Evolutionary conservation across 2,888 invertebrate genomes (phyloP), one percentile per base, ranked within the genome.

Genomic region (Oxycera nigricornis): DNA sequence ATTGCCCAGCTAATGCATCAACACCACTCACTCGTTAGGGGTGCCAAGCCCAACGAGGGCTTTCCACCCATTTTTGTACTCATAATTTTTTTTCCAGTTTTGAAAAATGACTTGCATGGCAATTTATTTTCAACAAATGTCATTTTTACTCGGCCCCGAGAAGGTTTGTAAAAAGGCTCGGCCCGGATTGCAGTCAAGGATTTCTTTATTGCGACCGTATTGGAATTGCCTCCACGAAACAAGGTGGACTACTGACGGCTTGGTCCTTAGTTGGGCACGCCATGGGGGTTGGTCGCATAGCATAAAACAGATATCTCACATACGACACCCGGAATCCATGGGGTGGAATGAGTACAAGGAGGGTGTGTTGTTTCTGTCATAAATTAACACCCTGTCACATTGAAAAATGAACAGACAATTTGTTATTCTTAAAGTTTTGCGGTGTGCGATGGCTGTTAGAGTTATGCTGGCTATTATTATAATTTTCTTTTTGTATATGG

Each of bases 41-140:
- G 70, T 70, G 52, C 31, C 65, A 14, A 17, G 11, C 3, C 14
- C 52, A 22, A 31, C 65, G 73, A 67, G 72, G 73, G 75, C 72
- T 76, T 72, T 50, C 61, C 55, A 55, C 46, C 22, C 20, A 24
- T 75, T 50, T 17, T n/a, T n/a, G 50, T 6, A 6, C 11, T 35
- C 35, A 35, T 35, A 7, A 7, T 35, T 11, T 35, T 35, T 46
- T 46, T 46, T 46, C n/a, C 24, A 28, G 68, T 46, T 74, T 59
- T 74, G 76, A 74, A 76, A 76, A 74, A 76, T 76, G 74, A 61
- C 41, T 76, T 76, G 76, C 74, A 76, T 62, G 74, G 76, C 74
- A 76, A 76, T 76, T 76, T 76, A 74, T 76, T 76, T 65, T 76
- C 74, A 68, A 70, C 74, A 68, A 76, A 76, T 76, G 76, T 76